These are phyloP conservation scores for Halocynthia roretzi DNA, from an alignment of 23 tunicate species.

Conservation along the genomic window DNA sequence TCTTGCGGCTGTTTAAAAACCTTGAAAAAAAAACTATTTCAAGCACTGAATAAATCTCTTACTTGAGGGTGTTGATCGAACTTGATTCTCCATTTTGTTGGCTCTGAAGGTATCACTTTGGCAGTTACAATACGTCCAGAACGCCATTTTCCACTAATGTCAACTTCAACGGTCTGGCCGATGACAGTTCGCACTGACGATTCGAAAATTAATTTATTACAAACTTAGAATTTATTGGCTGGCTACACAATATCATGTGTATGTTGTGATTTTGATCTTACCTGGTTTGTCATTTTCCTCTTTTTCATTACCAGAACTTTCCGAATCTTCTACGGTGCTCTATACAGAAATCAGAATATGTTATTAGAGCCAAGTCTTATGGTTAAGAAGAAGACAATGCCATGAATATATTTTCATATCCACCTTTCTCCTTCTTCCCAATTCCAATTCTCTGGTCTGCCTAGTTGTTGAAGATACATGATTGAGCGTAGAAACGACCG, in stretches of 20 bases:
- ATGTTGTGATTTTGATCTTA: not conserved
- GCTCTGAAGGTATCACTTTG: conserved; percentile 33
- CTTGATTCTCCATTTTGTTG: conserved; percentile 66
- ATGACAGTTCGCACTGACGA: conserved; percentile 8
- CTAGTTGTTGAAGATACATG: conserved; percentile 4
- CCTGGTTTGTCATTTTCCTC: conserved; percentile 24
- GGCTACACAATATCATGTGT: not conserved
- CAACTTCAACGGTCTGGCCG: conserved; percentile 66
- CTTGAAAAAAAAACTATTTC: not conserved
- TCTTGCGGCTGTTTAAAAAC: not conserved
- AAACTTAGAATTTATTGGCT: not conserved
- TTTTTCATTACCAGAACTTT: conserved; percentile 9
- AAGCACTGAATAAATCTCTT: not conserved
- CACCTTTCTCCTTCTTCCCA: not conserved
- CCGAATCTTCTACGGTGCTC: not conserved
- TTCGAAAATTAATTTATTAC: not conserved
- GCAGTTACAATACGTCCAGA: conserved; percentile 55
- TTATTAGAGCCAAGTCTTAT: too few species aligned
- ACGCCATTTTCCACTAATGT: conserved; percentile 77
- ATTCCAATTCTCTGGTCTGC: not conserved
- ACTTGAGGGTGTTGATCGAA: conserved; percentile 88
- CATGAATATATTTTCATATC: too few species aligned
- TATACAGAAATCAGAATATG: not conserved
- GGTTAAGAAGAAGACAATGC: too few species aligned
- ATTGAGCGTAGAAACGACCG: conserved; percentile 17